A percentile compares a stretch with the other conserved stretches of the same genome.
These are phyloP conservation scores for Brachyrhaphis roseni DNA, from an alignment of 2,797 vertebrate genomes.

Conservation along the genomic window DNA sequence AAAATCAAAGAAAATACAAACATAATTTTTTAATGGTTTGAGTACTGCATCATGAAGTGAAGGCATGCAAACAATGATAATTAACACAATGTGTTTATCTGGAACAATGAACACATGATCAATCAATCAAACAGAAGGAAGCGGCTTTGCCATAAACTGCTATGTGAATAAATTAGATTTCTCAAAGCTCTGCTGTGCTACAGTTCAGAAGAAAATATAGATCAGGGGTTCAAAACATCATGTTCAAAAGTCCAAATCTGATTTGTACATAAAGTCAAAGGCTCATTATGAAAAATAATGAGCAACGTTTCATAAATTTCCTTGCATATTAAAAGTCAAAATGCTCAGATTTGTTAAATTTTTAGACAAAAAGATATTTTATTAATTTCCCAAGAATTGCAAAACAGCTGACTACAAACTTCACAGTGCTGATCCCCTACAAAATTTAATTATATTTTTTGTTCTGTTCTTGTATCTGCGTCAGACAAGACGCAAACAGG, in stretches of 20 bases:
- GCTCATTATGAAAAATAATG: not conserved
- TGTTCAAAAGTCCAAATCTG: not conserved
- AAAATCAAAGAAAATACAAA: conserved; percentile 29
- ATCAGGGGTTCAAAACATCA: not conserved
- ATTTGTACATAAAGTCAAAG: not conserved
- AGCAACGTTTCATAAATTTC: not conserved
- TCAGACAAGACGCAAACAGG: not conserved
- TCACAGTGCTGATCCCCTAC: not conserved
- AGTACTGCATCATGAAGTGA: not conserved
- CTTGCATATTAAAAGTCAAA: not conserved
- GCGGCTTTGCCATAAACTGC: not conserved
- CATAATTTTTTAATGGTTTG: conserved; percentile 5
- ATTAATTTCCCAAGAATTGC: not conserved
- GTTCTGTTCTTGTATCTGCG: not conserved
- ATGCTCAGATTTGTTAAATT: not conserved
- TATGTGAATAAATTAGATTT: not conserved
- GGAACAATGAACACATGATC: not conserved
- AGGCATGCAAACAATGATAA: not conserved
- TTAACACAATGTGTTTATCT: not conserved
- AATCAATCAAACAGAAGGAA: not conserved
- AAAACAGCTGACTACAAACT: not conserved
- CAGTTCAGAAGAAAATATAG: not conserved
- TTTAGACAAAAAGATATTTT: not conserved
- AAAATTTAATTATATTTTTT: not conserved
- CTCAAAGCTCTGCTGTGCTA: not conserved